Evolutionary conservation across 2,113 vertebrate genomes (phyloP), one percentile per base, ranked within the genome.

Genomic region (Anguilla rostrata): DNA sequence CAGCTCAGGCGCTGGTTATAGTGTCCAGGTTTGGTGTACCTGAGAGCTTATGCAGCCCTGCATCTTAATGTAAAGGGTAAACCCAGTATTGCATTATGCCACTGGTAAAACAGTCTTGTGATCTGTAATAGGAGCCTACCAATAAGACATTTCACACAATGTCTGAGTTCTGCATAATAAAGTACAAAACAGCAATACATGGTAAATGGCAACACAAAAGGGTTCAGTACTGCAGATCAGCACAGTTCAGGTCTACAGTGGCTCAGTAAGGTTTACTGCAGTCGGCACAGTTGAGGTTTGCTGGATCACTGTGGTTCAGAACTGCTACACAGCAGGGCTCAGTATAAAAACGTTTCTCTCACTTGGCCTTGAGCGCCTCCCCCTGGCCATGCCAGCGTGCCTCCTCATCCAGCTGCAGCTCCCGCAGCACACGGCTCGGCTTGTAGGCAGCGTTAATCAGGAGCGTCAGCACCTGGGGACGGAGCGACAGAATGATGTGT

Each of bases 291-390:
- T 60, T 60, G 34, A 34, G 34, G 34, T 34, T 34, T 60, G 14
- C 14, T 60, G 18, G 57, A 11, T 60, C 5, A 60, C 56, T 60
- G 56, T 60, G 56, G 56, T 15, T 56, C 7, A 15, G 26, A 8
- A 7, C 12, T n/a, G 46, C 16, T 7, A 71, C 29, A 63, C 53
- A 89, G 81, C 16, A 89, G n/a, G 84, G 75, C 26, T 39, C 39
- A 39, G 22, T 26, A 22, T 46, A n/a, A 43, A 22, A 39, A 26
- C 11, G 20, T 12, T 39, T 78, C 20, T 41, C 96, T 98, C 94
- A 99, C 98, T 99, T 99, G 93, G 98, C 98, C 96, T 99, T 99
- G 46, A 99, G 96, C 75, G 97, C 98, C 94, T 99, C 98, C 88
- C 97, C 97, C 81, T 98, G 96, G 84, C 98, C 98, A 39, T 98